phyloP scores from a whole-genome alignment of 2,888 invertebrate genomes.

The Stenotaenia linearis region DNA sequence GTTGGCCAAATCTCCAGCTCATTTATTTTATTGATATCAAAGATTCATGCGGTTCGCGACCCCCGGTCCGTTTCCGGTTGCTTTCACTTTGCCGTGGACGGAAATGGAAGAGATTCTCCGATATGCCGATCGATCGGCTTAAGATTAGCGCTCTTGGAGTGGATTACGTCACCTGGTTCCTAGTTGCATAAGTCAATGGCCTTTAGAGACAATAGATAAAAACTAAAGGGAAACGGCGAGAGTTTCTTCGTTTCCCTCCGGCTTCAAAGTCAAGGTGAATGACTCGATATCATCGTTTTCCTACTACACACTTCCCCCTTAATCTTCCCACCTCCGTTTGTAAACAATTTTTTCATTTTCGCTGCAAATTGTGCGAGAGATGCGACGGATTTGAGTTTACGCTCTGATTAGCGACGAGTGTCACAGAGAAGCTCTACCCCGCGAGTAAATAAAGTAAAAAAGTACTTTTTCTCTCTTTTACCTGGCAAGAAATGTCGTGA shows the following conservation, averaged over 20 bases:
- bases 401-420: no score
- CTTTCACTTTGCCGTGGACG: not conserved
- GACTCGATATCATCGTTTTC: not conserved
- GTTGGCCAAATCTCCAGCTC: no score
- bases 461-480: slow-evolving; percentile 37
- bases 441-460: no score
- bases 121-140: not conserved
- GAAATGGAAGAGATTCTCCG: not conserved
- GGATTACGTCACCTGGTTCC: not conserved
- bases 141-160: not conserved
- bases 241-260: not conserved
- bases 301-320: not conserved
- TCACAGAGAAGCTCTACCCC: not conserved
- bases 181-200: not conserved
- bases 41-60: no score
- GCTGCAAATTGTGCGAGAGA: no score
- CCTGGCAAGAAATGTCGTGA: slow-evolving; percentile 49
- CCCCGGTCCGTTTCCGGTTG: no score
- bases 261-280: slow-evolving; percentile 13
- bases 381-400: no score
- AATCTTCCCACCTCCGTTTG: not conserved
- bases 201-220: not conserved
- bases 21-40: no score
- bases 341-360: no score
- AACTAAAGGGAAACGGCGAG: not conserved